These are phyloP conservation scores for Dolichomitus sp. DNA, from an alignment of 2,888 invertebrate genomes.

Conservation along the genomic window DNA sequence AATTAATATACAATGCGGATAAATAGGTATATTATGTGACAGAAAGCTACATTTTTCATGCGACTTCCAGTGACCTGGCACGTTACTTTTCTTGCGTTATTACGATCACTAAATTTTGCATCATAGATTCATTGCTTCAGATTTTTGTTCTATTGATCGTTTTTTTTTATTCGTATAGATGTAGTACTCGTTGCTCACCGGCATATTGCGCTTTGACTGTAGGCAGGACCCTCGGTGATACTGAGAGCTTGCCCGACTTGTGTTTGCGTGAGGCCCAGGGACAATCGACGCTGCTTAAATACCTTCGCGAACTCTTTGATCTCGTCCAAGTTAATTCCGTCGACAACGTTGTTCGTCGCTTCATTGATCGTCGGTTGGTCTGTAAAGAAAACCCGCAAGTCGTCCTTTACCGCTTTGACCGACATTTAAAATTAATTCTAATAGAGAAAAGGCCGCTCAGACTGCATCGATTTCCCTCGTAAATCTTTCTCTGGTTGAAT, in stretches of 20 bases:
- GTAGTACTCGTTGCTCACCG: conserved; percentile 89
- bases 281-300: conserved; percentile 97
- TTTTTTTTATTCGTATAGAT: background rate
- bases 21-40: conserved; percentile 32
- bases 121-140: background rate
- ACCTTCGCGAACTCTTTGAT: conserved; percentile 99
- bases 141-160: background rate
- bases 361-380: conserved; percentile 98
- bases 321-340: conserved; percentile 98
- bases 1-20: background rate
- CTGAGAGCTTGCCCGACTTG: conserved; percentile 99
- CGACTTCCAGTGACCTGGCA: conserved; percentile 85
- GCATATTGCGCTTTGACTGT: conserved; percentile 99
- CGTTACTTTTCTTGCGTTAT: conserved; percentile 37
- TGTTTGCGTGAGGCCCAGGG: conserved; percentile 97
- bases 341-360: conserved; percentile 97
- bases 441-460: background rate
- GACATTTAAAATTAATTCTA: conserved; percentile 6
- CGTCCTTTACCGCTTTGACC: conserved; percentile 10
- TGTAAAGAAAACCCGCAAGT: conserved; percentile 84
- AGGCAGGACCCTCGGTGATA: conserved; percentile 98
- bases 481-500: conserved; percentile 76
- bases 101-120: conserved; percentile 4
- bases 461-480: conserved; percentile 69
- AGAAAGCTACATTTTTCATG: conserved; percentile 62